Percentiles rank a stretch among this genome's conserved stretches.
Evolutionary conservation across 2,888 invertebrate species (phyloP).

Genomic region (Heliconius cydno): DNA sequence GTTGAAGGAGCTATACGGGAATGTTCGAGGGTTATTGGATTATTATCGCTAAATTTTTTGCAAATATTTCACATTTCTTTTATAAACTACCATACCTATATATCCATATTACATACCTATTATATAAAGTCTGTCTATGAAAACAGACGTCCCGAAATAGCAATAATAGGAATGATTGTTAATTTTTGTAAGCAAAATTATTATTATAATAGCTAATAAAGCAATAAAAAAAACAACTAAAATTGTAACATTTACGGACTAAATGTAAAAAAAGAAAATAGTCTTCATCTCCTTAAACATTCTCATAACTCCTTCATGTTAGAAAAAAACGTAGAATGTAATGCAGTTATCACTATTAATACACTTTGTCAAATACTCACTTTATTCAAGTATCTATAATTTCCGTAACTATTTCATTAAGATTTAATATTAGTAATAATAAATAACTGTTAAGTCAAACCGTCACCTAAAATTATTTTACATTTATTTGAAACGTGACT

Average conservation of each 20-base stretch:
- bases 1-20: too few relatives aligned
- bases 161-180: background rate
- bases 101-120: too few relatives aligned
- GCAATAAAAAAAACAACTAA: background rate
- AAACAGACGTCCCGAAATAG: too few relatives aligned
- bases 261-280: background rate
- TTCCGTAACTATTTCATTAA: background rate
- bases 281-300: background rate
- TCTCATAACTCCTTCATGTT: background rate
- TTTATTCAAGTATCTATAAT: background rate
- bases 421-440: background rate
- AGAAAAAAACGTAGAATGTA: background rate
- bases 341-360: background rate
- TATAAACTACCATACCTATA: background rate
- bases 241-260: background rate
- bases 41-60: too few relatives aligned
- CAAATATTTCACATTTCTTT: background rate
- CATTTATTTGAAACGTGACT: constrained; percentile 46
- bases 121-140: too few relatives aligned
- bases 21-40: too few relatives aligned
- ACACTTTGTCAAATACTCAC: background rate
- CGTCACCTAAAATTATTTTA: constrained; percentile 38
- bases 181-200: background rate
- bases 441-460: constrained; percentile 28
- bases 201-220: too few relatives aligned